Evolutionary conservation across 92 coral and sea anemone species (phyloP).

Genomic region (Hydrozoanthus gracilis): DNA sequence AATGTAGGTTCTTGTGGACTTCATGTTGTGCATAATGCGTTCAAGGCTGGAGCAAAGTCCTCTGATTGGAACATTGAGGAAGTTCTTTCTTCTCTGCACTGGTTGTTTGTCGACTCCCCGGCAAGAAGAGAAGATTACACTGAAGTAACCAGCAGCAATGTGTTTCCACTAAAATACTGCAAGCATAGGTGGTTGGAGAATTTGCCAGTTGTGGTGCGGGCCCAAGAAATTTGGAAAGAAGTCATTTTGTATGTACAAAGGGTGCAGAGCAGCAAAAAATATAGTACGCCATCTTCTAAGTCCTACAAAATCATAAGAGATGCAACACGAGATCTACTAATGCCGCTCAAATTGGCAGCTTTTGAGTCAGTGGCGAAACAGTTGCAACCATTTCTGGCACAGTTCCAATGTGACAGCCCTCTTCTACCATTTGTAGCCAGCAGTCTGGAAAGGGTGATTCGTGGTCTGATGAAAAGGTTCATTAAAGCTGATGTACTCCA

Average conservation of each 20-base stretch:
- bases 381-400: constrained; percentile 52
- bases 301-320: constrained; percentile 49
- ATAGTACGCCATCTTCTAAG: constrained; percentile 36
- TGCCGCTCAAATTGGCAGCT: constrained; percentile 50
- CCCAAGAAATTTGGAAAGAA: constrained; percentile 61
- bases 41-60: constrained; percentile 58
- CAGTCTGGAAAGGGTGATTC: constrained; percentile 47
- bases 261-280: constrained; percentile 41
- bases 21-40: constrained; percentile 63
- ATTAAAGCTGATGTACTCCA: constrained; percentile 40
- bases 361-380: constrained; percentile 55
- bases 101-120: constrained; percentile 62
- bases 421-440: constrained; percentile 45
- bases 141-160: constrained; percentile 49
- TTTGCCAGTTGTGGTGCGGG: constrained; percentile 59
- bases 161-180: constrained; percentile 66
- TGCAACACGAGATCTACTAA: constrained; percentile 47
- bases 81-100: constrained; percentile 47
- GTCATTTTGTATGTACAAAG: constrained; percentile 60
- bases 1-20: constrained; percentile 64
- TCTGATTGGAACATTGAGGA: constrained; percentile 58
- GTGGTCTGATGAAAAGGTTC: constrained; percentile 51
- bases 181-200: constrained; percentile 68
- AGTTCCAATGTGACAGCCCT: constrained; percentile 40
- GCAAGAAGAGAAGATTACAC: constrained; percentile 64